Conservation (phyloP, 2,797 vertebrate species). For the Cryptoblepharus egeriae region DNA sequence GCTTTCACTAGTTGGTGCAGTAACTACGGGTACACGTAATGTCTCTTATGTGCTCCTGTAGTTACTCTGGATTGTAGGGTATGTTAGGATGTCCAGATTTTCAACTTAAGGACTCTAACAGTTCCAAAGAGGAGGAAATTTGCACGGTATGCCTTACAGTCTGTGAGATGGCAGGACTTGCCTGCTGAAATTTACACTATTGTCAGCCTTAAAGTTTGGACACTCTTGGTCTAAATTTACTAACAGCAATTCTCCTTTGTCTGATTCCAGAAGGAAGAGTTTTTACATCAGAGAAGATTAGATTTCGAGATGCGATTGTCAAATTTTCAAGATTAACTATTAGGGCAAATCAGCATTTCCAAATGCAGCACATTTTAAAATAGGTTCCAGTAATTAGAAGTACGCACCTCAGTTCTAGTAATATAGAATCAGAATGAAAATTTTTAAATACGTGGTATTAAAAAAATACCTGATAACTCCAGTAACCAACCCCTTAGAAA, state of each 20-base stretch:
- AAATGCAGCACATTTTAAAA: not conserved
- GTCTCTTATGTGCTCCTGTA: too few species aligned
- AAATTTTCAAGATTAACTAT: not conserved
- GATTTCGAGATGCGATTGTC: not conserved
- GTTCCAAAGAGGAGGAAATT: too few species aligned
- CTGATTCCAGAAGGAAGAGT: too few species aligned
- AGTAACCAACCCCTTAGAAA: not conserved
- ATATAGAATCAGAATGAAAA: not conserved
- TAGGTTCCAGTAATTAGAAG: not conserved
- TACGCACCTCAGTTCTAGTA: not conserved
- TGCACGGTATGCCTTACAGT: too few species aligned
- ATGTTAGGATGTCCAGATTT: too few species aligned
- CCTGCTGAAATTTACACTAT: too few species aligned
- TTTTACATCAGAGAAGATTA: not conserved
- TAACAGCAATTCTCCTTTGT: not conserved
- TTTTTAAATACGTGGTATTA: not conserved
- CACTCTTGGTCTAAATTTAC: not conserved
- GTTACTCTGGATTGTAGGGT: too few species aligned
- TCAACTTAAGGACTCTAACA: too few species aligned
- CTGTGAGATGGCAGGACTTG: too few species aligned
- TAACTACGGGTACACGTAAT: too few species aligned
- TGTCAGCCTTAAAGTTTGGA: too few species aligned
- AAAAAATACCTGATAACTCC: not conserved
- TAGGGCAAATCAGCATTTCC: not conserved
- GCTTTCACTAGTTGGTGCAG: too few species aligned